Evolutionary conservation across 2,888 invertebrate genomes (phyloP), one percentile per base, ranked within the genome.

Genomic region (Melanostoma scalare): DNA sequence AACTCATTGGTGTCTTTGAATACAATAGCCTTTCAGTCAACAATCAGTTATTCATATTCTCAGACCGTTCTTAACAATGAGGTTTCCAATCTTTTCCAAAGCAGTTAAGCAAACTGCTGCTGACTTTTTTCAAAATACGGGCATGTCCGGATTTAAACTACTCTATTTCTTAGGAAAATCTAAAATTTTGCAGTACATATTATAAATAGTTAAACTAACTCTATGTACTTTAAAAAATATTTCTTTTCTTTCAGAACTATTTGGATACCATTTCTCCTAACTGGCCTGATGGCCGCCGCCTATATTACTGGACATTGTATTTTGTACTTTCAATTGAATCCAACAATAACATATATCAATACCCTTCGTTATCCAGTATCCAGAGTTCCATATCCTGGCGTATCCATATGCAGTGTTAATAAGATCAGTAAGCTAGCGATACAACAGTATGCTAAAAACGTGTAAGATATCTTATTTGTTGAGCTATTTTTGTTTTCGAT

Each of bases 181-280:
- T 1, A 20, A 20, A 20, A 20, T 20, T 20, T 20, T 20, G 20
- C 20, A 20, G 20, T 20, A 20, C 20, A 20, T 20, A 20, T 20
- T 20, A 20, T 20, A 20, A 20, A 20, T 1, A 20, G 20, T 20
- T 20, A 20, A 20, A 20, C 20, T 20, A 20, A 20, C 20, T 46
- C 1, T 9, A n/a, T n/a, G 31, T 4, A 10, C 2, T 5, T 55
- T 36, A 58, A 31, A 0, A 56, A 30, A 1, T 3, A 40, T 50
- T 4, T 20, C 3, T 38, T 6, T 67, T 58, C 20, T 48, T 50
- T 58, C 35, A 88, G 88, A 53, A 10, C 88, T 35, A 86, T 89
- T 20, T 90, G 90, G 90, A 88, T 88, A 33, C 77, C 87, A 2
- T 90, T 89, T 31, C 87, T 90, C 52, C 82, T 86, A 6, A 50